Percentiles rank a stretch among this genome's conserved stretches.
These are phyloP conservation scores for Pollenia griseotomentosa DNA, from an alignment of 2,888 invertebrate species.

Conservation along the genomic window DNA sequence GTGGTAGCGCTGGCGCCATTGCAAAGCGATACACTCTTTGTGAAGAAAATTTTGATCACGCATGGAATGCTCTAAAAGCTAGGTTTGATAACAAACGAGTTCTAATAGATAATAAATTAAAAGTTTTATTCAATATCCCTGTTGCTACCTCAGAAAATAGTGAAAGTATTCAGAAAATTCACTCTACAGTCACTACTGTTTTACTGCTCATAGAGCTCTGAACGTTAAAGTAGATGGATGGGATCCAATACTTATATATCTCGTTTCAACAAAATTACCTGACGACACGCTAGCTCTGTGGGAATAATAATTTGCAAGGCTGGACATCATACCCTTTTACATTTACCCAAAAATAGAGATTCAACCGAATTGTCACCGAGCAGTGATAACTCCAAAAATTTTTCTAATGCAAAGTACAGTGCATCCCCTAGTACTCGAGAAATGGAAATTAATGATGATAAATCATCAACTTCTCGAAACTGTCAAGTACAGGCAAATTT, in stretches of 20 bases:
- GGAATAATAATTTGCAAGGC: constrained; percentile 3
- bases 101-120: constrained; percentile 31
- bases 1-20: constrained; percentile 15
- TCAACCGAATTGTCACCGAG: too few relatives aligned
- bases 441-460: too few relatives aligned
- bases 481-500: too few relatives aligned
- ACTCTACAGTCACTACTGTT: constrained; percentile 17
- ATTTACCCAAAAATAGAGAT: too few relatives aligned
- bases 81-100: constrained; percentile 32
- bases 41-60: constrained; percentile 29
- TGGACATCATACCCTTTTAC: neutral
- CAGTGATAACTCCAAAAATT: neutral
- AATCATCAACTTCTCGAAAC: too few relatives aligned
- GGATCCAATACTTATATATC: constrained; percentile 11
- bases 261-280: constrained; percentile 10
- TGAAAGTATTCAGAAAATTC: constrained; percentile 36
- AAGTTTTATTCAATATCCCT: constrained; percentile 9
- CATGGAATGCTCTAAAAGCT: constrained; percentile 21
- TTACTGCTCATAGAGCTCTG: neutral
- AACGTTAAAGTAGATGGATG: neutral
- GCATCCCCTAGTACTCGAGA: too few relatives aligned
- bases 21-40: constrained; percentile 18
- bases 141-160: too few relatives aligned
- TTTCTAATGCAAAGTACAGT: too few relatives aligned
- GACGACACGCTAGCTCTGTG: constrained; percentile 1